Conservation (phyloP, 2,888 invertebrate genomes). For the Deladenus siricidicola region DNA sequence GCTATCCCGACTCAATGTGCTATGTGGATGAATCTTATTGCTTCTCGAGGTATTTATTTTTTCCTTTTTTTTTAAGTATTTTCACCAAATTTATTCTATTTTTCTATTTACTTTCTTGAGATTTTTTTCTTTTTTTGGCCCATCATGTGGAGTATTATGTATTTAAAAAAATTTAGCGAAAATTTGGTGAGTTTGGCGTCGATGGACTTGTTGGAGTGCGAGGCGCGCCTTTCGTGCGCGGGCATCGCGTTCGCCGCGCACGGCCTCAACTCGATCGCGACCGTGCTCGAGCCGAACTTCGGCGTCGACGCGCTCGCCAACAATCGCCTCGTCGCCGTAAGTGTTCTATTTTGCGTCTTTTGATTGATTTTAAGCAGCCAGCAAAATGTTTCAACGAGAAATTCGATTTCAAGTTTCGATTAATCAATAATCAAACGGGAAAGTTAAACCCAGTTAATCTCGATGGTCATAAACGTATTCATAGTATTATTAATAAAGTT, state of each 20-base stretch:
- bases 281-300: neutral
- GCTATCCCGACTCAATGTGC: slow-evolving; percentile 12
- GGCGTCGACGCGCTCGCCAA: neutral
- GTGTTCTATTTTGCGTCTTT: too few species aligned
- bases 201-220: neutral
- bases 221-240: slow-evolving; percentile 3
- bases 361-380: too few species aligned
- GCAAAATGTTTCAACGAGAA: too few species aligned
- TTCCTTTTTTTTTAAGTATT: too few species aligned
- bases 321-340: neutral
- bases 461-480: too few species aligned
- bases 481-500: too few species aligned
- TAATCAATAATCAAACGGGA: too few species aligned
- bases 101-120: neutral
- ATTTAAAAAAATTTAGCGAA: slow-evolving; percentile 2
- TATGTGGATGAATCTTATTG: slow-evolving; percentile 8
- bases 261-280: slow-evolving; percentile 4
- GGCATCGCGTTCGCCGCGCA: slow-evolving; percentile 15
- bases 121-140: neutral
- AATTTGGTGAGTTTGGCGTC: neutral
- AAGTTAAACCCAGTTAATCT: too few species aligned
- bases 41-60: slow-evolving; percentile 8
- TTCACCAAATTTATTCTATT: neutral
- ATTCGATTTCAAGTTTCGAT: too few species aligned
- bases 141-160: neutral